Evolutionary conservation across 2,797 vertebrate species (phyloP), one percentile per base, ranked within the genome.

Genomic region (Chanos chanos): DNA sequence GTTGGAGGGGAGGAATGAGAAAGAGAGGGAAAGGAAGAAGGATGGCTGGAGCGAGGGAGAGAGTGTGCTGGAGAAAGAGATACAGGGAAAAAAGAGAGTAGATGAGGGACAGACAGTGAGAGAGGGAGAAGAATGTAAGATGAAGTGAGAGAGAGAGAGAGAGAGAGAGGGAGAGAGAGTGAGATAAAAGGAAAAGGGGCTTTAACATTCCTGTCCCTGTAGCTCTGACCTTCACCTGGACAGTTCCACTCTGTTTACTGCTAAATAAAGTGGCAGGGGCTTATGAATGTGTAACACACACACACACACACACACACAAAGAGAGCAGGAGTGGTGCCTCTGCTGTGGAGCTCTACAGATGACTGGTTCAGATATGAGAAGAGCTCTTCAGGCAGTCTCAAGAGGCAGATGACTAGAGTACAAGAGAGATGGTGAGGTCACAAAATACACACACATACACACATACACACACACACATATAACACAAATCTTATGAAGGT

Each of bases 381-480:
- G n/a, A 45, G 30, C 50, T 45, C 60, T 62, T 50, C 45, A 62
- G 48, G 43, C 40, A 53, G 60, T 61, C 58, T 51, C 47, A 53
- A 62, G 60, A 44, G 60, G 39, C 28, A 22, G 18, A 43, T 34
- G 41, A 51, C 7, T 19, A 52, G 37, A 19, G 39, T 43, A 28
- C 37, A 47, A 51, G 54, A 7, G 40, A 45, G 60, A 54, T 62
- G 30, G 30, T 16, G 60, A 62, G 60, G 60, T 62, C 60, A 62
- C 10, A 7, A 36, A 61, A 59, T 61, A 43, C 51, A 62, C 50
- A 53, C 28, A 36, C 45, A 10, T 16, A 4, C 41, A 7, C 43
- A 27, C 12, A 12, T 24, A 21, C 16, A 40, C 12, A 34, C 39
- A 21, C 7, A 33, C n/a, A 44, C 25, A 41, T 31, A n/a, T 57